Evolutionary conservation across 2,797 vertebrate species (phyloP).

Genomic region (Crocodylus rhombifer): DNA sequence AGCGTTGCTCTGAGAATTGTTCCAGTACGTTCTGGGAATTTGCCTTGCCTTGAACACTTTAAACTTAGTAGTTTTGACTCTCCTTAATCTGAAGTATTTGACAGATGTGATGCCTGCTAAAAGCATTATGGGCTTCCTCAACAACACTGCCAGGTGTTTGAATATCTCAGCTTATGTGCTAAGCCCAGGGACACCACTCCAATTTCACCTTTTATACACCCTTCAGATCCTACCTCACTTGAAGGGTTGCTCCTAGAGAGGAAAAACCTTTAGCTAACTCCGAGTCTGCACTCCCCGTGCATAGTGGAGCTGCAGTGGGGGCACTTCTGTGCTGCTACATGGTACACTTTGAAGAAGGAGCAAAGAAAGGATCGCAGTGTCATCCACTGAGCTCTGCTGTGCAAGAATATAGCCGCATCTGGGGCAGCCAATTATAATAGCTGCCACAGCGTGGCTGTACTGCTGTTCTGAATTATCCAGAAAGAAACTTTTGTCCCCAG

Average conservation of each 20-base stretch:
- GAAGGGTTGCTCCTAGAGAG: background rate
- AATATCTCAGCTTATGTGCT: background rate
- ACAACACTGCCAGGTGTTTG: background rate
- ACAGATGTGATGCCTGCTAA: background rate
- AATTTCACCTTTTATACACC: background rate
- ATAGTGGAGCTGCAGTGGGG: background rate
- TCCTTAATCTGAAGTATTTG: background rate
- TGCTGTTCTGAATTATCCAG: background rate
- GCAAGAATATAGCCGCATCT: too few relatives aligned
- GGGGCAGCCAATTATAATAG: background rate
- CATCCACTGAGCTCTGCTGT: accelerated
- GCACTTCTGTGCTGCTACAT: background rate
- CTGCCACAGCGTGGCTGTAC: too few relatives aligned
- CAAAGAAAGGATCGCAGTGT: background rate
- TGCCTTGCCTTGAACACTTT: background rate
- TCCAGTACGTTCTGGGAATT: background rate
- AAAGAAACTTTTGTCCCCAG: background rate
- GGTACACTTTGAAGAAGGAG: accelerated
- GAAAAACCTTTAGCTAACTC: background rate
- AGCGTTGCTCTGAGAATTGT: background rate
- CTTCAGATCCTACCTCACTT: background rate
- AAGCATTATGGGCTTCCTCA: background rate
- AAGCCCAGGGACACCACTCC: background rate
- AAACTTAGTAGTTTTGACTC: background rate
- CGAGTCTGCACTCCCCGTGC: background rate